Evolutionary conservation across 2,888 invertebrate species (phyloP).

Genomic region (Acleris literana): DNA sequence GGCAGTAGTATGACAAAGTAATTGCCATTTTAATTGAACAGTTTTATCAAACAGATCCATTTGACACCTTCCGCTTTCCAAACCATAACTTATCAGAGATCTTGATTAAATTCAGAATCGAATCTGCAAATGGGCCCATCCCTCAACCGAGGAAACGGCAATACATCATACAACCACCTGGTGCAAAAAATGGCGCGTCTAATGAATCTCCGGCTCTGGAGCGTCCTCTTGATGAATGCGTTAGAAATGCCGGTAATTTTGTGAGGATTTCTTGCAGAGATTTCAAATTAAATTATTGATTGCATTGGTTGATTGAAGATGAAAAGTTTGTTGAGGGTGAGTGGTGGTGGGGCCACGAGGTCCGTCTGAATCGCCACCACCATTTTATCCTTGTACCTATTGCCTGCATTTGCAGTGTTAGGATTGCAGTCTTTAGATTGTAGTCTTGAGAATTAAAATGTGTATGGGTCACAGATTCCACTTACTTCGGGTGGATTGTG

Average conservation of each 20-base stretch:
- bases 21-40: background rate
- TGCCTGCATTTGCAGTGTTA: too few relatives aligned
- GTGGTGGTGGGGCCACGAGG: too few relatives aligned
- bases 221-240: constrained; percentile 9
- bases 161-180: constrained; percentile 33
- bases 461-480: too few relatives aligned
- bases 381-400: too few relatives aligned
- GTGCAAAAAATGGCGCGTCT: constrained; percentile 30
- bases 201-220: constrained; percentile 20
- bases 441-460: too few relatives aligned
- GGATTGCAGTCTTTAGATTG: too few relatives aligned
- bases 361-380: too few relatives aligned
- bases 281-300: constrained; percentile 8
- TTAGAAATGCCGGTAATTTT: constrained; percentile 28
- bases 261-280: constrained; percentile 24
- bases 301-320: background rate
- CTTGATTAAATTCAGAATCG: constrained; percentile 30
- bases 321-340: too few relatives aligned
- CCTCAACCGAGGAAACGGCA: constrained; percentile 22
- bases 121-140: constrained; percentile 27
- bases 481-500: too few relatives aligned
- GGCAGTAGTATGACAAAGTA: too few relatives aligned
- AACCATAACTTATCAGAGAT: background rate
- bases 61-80: background rate
- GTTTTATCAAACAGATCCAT: background rate